These are phyloP conservation scores for Limnothrissa miodon DNA, from an alignment of 2,113 vertebrate genomes.

Conservation along the genomic window DNA sequence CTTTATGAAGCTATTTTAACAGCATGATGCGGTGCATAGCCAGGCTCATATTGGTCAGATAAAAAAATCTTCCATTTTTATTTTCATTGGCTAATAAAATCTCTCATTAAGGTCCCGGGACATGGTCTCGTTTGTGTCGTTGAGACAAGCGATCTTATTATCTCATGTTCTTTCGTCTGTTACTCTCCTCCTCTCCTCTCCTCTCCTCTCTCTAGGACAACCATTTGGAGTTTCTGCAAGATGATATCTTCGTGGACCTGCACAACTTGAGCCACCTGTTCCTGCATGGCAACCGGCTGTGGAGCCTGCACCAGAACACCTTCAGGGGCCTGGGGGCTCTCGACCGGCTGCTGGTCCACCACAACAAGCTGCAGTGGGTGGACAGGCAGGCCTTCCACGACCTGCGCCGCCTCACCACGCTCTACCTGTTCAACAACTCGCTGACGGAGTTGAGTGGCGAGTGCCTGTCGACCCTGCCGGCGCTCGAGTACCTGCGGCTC, in stretches of 20 bases:
- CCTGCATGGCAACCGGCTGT: constrained; percentile 93
- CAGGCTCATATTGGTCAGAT: constrained; percentile 7
- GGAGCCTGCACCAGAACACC: constrained; percentile 91
- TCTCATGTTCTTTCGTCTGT: constrained; percentile 6
- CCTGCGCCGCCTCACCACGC: constrained; percentile 89
- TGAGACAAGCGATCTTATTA: neutral
- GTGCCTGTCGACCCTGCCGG: constrained; percentile 83
- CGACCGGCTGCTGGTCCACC: constrained; percentile 92
- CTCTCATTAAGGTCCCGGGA: constrained; percentile 5
- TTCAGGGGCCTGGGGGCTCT: constrained; percentile 91
- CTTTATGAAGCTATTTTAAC: neutral
- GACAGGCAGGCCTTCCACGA: constrained; percentile 90
- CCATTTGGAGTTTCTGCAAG: constrained; percentile 91
- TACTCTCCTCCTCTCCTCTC: constrained; percentile 30
- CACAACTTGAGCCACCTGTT: constrained; percentile 98
- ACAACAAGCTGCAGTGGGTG: constrained; percentile 94
- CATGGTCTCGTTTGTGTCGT: constrained; percentile 5
- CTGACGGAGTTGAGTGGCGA: constrained; percentile 87
- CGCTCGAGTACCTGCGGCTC: constrained; percentile 93
- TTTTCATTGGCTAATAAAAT: constrained; percentile 18
- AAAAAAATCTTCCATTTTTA: constrained; percentile 3
- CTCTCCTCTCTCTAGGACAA: constrained; percentile 77
- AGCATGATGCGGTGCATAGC: neutral
- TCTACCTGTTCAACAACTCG: constrained; percentile 97
- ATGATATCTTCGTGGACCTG: constrained; percentile 93